These are phyloP conservation scores for Cyprinodon tularosa DNA, from an alignment of 2,113 vertebrate species.

Conservation along the genomic window DNA sequence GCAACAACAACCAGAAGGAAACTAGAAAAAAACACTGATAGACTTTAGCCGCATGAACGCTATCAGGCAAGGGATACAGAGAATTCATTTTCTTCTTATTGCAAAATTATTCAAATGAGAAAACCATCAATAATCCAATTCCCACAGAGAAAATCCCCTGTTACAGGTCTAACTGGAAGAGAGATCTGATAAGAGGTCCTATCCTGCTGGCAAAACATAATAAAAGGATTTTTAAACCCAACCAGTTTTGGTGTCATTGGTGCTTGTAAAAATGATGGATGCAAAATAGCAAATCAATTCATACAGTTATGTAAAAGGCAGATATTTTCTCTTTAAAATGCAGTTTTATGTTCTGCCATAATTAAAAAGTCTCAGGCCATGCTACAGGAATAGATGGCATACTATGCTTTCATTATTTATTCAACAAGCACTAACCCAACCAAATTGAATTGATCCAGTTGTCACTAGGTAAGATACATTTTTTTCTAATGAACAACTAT, in stretches of 20 bases:
- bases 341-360: not conserved
- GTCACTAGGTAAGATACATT: not conserved
- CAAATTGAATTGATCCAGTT: not conserved
- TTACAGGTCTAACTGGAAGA: slow-evolving; percentile 60
- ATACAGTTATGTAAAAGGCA: not conserved
- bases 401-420: not conserved
- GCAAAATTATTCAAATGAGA: slow-evolving; percentile 78
- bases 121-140: slow-evolving; percentile 72
- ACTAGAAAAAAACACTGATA: slow-evolving; percentile 60
- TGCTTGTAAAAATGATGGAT: slow-evolving; percentile 35
- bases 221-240: slow-evolving; percentile 47
- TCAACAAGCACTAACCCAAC: not conserved
- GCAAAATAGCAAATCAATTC: slow-evolving; percentile 7
- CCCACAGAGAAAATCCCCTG: slow-evolving; percentile 61
- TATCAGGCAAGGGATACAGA: slow-evolving; percentile 51
- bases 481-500: slow-evolving; percentile 5
- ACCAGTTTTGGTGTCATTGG: slow-evolving; percentile 31
- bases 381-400: not conserved
- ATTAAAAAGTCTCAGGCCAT: not conserved
- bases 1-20: slow-evolving; percentile 67
- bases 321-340: not conserved
- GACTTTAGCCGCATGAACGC: slow-evolving; percentile 48
- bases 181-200: slow-evolving; percentile 53
- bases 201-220: slow-evolving; percentile 54
- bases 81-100: slow-evolving; percentile 74